Evolutionary conservation across 2,888 invertebrate species (phyloP).

Genomic region (Micropterix aruncella): DNA sequence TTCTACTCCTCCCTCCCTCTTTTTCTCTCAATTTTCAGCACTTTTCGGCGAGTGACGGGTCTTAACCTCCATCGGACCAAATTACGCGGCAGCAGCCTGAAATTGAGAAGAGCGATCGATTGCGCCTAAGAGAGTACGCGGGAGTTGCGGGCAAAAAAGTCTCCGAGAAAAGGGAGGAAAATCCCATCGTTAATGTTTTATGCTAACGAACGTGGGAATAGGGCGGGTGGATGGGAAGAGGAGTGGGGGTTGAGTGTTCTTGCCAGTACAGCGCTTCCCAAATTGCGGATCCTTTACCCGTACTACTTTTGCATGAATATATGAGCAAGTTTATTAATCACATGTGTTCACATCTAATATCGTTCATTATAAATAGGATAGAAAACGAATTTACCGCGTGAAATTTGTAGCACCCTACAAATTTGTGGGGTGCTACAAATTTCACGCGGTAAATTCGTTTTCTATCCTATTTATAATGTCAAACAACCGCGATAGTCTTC

Average conservation of each 20-base stretch:
- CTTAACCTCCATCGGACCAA: neutral
- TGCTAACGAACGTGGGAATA: neutral
- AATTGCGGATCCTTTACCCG: too few species aligned
- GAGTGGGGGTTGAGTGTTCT: slow-evolving; percentile 4
- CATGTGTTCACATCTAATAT: too few species aligned
- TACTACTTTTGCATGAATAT: too few species aligned
- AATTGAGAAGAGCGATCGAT: neutral
- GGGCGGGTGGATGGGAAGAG: neutral
- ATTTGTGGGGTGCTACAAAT: too few species aligned
- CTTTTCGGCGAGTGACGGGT: neutral
- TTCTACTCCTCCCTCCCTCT: neutral
- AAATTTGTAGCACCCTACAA: too few species aligned
- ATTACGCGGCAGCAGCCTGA: neutral
- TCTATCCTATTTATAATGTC: too few species aligned
- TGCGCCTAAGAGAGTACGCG: neutral
- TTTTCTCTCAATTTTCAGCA: neutral
- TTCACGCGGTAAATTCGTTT: too few species aligned
- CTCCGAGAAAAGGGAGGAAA: neutral
- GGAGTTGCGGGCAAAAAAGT: neutral
- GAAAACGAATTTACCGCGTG: too few species aligned
- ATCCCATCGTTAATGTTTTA: neutral
- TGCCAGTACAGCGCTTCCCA: neutral
- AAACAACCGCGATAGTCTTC: too few species aligned
- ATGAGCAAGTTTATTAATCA: too few species aligned
- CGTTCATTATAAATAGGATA: too few species aligned